These are phyloP conservation scores for Sander vitreus DNA, from an alignment of 2,113 vertebrate genomes.

Conservation along the genomic window DNA sequence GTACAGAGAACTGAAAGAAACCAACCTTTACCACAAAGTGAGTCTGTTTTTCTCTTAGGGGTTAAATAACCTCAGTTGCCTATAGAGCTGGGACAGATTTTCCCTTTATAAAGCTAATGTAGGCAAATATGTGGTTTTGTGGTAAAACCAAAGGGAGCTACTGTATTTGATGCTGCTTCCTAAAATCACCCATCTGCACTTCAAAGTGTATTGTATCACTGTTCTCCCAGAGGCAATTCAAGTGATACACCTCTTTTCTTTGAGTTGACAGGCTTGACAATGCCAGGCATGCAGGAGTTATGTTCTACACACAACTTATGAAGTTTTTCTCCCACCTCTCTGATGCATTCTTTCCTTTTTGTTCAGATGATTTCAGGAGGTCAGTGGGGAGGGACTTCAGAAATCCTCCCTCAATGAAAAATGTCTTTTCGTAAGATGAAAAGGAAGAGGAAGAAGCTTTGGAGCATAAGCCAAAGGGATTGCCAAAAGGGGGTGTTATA, in stretches of 20 bases:
- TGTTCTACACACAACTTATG: slow-evolving; percentile 31
- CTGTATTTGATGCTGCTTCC: slow-evolving; percentile 38
- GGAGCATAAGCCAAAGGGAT: slow-evolving; percentile 24
- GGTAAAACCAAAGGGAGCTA: slow-evolving; percentile 47
- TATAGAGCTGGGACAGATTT: slow-evolving; percentile 24
- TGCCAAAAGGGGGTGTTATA: slow-evolving; percentile 19
- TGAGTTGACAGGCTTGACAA: slow-evolving; percentile 65
- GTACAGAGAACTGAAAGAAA: slow-evolving; percentile 31
- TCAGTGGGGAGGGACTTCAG: slow-evolving; percentile 29
- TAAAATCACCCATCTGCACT: slow-evolving; percentile 52
- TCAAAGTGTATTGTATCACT: slow-evolving; percentile 41
- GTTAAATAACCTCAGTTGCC: slow-evolving; percentile 20
- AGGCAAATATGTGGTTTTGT: slow-evolving; percentile 68
- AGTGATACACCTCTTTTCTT: slow-evolving; percentile 63
- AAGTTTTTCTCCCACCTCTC: background rate
- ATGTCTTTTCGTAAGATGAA: slow-evolving; percentile 43
- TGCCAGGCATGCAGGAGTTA: slow-evolving; percentile 57
- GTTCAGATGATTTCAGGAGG: slow-evolving; percentile 46
- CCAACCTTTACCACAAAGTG: slow-evolving; percentile 28
- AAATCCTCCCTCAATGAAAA: slow-evolving; percentile 37
- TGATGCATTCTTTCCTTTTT: slow-evolving; percentile 27
- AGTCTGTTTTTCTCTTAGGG: slow-evolving; percentile 7
- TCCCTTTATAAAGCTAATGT: slow-evolving; percentile 38
- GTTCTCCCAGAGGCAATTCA: slow-evolving; percentile 52
- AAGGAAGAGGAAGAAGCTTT: slow-evolving; percentile 34